Base-by-base conservation (phyloP, 2,888 invertebrate species). In the Habrosyne pyritoides region DNA sequence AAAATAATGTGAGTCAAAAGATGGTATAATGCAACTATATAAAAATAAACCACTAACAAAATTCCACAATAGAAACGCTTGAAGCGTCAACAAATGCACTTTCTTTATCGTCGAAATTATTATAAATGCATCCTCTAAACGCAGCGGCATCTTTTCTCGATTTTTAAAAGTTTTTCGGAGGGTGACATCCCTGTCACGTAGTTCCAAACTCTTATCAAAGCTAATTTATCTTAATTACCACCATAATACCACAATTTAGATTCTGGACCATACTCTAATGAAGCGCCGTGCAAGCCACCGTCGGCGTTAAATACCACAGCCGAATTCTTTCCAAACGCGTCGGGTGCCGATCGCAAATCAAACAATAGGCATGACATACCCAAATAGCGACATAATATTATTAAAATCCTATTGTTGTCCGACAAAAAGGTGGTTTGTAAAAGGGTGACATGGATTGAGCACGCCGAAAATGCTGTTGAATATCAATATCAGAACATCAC, bases 141-240 rank as follows among this genome's bases (percentile, higher is more conserved):
- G 33, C 47, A 47, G 28, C 47, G 56, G 51, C 42, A 48, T 24
- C 6, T 52, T 53, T 67, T 67, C 56, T 70, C 61, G 55, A 60
- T 72, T 71, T 60, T 65, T 62, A 66, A 54, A 66, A 70, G 72
- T 72, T 82, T 83, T 79, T 71, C 73, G 73, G 69, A 66, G 72
- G 75, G 80, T 77, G 81, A 77, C 77, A 73, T 70, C 71, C 78
- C 83, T 77, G 78, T 80, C 84, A 87, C 85, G 84, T 83, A 78
- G 77, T 78, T 79, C 65, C 58, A 66, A 79, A 77, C 73, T 81
- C 79, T 85, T 90, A 91, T 91, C 91, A 74, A 55, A 71, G 70
- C 81, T 84, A 83, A 90, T 90, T 91, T 84, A 92, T 91, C 91
- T 91, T 91, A 91, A 91, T 90, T 89, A 87, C 81, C 57, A 71